Evolutionary conservation across 2,888 invertebrate genomes (phyloP).

Genomic region (Cyclophora punctaria): DNA sequence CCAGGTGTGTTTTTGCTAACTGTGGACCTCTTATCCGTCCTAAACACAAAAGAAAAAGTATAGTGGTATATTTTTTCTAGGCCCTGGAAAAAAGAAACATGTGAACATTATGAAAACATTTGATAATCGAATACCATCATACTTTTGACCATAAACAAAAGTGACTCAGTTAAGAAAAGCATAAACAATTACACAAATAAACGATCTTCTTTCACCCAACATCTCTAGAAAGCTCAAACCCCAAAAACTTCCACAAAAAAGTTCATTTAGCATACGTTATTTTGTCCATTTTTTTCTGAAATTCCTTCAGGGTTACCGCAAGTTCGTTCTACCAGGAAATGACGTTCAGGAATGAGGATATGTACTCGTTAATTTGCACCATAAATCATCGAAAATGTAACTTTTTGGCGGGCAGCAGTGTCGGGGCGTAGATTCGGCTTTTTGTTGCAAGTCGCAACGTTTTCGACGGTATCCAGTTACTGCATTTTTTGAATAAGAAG

Average conservation of each 20-base stretch:
- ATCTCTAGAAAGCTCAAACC: constrained; percentile 10
- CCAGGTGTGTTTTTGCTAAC: too few relatives aligned
- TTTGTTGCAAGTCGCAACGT: constrained; percentile 45
- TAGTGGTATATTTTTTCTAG: background rate
- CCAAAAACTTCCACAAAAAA: constrained; percentile 25
- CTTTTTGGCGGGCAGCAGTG: constrained; percentile 39
- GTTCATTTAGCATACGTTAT: constrained; percentile 25
- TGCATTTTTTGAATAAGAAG: background rate
- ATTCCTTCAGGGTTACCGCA: constrained; percentile 49
- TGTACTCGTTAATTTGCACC: constrained; percentile 73
- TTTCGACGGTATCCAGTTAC: constrained; percentile 18
- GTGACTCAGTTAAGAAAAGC: background rate
- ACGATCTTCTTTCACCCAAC: background rate
- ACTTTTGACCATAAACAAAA: too few relatives aligned
- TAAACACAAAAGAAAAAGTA: background rate
- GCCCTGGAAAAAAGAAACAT: background rate
- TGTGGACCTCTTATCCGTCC: background rate
- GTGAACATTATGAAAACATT: background rate
- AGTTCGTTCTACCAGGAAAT: constrained; percentile 71
- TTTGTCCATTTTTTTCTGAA: constrained; percentile 49
- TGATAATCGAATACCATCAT: background rate
- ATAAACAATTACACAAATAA: background rate
- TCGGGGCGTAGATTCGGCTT: constrained; percentile 47
- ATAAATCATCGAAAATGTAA: constrained; percentile 72
- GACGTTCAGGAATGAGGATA: constrained; percentile 72